These are phyloP conservation scores for Polia nebulosa DNA, from an alignment of 2,888 invertebrate genomes.

Conservation along the genomic window DNA sequence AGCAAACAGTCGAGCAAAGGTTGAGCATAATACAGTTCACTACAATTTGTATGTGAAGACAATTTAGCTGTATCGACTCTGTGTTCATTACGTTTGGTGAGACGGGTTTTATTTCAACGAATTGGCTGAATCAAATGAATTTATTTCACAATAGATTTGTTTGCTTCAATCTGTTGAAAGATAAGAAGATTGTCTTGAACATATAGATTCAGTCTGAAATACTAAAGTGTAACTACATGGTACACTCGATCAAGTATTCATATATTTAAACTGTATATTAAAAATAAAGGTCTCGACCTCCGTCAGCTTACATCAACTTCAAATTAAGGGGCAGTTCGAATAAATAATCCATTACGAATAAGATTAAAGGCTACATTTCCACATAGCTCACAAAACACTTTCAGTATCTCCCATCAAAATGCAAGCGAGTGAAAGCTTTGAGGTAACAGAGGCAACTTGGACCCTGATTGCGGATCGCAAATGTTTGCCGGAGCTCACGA, in stretches of 20 bases:
- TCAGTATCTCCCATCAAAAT: slow-evolving; percentile 66
- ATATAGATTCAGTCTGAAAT: slow-evolving; percentile 3
- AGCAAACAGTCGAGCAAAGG: slow-evolving; percentile 64
- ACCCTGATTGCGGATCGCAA: slow-evolving; percentile 88
- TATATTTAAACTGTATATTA: slow-evolving; percentile 43
- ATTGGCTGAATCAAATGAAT: slow-evolving; percentile 24
- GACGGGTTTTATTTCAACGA: slow-evolving; percentile 16
- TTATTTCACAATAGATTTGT: slow-evolving; percentile 21
- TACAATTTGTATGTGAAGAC: slow-evolving; percentile 56
- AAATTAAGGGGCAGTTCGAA: slow-evolving; percentile 35
- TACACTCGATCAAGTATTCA: slow-evolving; percentile 29
- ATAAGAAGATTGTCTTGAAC: neutral
- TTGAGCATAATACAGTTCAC: slow-evolving; percentile 45
- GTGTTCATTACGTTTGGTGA: slow-evolving; percentile 32
- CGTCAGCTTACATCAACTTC: slow-evolving; percentile 24
- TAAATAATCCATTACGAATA: slow-evolving; percentile 56
- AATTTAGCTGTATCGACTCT: slow-evolving; percentile 41
- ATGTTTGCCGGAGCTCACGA: slow-evolving; percentile 86
- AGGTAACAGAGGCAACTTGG: slow-evolving; percentile 79
- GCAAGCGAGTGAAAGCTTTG: slow-evolving; percentile 74
- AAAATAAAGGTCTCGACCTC: slow-evolving; percentile 40
- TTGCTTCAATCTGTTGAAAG: slow-evolving; percentile 21
- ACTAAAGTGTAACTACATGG: too few species aligned
- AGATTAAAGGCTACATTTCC: slow-evolving; percentile 61
- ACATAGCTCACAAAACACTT: slow-evolving; percentile 66